phyloP scores from a whole-genome alignment of 2,888 invertebrate species.

The Baronia brevicornis region DNA sequence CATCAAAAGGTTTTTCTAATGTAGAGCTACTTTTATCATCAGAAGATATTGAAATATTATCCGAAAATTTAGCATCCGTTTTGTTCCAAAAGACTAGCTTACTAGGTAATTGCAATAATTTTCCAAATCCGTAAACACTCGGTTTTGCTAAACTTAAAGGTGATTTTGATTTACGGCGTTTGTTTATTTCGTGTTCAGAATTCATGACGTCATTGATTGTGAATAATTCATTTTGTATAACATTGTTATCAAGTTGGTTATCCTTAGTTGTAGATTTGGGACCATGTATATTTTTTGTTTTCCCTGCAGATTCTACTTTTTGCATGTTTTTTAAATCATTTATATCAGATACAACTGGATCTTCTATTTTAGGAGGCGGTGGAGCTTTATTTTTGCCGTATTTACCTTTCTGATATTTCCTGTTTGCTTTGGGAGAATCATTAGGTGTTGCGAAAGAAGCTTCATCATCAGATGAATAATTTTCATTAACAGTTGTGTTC shows the following conservation, averaged over 20 bases:
- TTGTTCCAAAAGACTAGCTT: slow-evolving; percentile 76
- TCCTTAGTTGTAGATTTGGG: too few relatives aligned
- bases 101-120: slow-evolving; percentile 70
- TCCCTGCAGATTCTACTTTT: slow-evolving; percentile 17
- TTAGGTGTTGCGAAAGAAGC: slow-evolving; percentile 66
- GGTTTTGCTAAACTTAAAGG: slow-evolving; percentile 42
- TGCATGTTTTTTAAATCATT: slow-evolving; percentile 15
- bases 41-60: slow-evolving; percentile 43
- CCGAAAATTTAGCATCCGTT: slow-evolving; percentile 47
- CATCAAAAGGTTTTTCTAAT: slow-evolving; percentile 37
- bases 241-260: slow-evolving; percentile 40
- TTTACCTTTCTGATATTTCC: slow-evolving; percentile 56
- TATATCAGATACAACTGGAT: slow-evolving; percentile 16
- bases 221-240: slow-evolving; percentile 22
- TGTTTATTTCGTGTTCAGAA: slow-evolving; percentile 44
- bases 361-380: slow-evolving; percentile 38
- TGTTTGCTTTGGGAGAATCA: slow-evolving; percentile 54
- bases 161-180: slow-evolving; percentile 53
- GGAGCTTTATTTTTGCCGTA: slow-evolving; percentile 69
- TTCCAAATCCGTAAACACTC: slow-evolving; percentile 50
- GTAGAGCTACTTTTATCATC: slow-evolving; percentile 49
- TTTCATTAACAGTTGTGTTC: slow-evolving; percentile 15
- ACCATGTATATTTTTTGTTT: slow-evolving; percentile 4
- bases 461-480: slow-evolving; percentile 53
- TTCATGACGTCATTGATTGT: slow-evolving; percentile 30